Conservation (phyloP, 2,113 vertebrate genomes). For the Ondatra zibethicus region DNA sequence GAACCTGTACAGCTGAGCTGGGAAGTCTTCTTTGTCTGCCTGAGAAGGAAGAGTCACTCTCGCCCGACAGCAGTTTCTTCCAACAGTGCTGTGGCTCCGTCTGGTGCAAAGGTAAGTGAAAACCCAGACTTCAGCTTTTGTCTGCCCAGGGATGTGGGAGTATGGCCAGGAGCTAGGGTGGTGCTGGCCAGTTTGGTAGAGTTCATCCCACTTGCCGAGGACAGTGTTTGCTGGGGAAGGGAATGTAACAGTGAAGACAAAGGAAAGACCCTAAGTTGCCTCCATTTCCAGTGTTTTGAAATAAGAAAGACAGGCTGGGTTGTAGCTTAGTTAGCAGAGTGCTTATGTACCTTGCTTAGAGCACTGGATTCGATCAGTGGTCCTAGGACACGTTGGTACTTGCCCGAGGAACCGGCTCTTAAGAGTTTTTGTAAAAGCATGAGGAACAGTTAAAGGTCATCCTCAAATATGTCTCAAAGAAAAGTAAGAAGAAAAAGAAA, state of each 20-base stretch:
- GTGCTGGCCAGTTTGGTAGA: neutral
- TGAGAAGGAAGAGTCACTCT: neutral
- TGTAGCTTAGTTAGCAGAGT: neutral
- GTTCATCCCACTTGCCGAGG: neutral
- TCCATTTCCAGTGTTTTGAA: neutral
- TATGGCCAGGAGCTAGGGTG: too few relatives aligned
- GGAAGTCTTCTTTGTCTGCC: neutral
- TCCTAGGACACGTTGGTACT: neutral
- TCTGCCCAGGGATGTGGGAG: neutral
- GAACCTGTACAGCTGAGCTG: neutral
- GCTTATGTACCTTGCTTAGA: too few relatives aligned
- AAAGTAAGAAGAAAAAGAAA: neutral
- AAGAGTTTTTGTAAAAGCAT: neutral
- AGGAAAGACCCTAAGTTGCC: too few relatives aligned
- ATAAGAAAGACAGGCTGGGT: neutral
- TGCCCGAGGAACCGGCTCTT: neutral
- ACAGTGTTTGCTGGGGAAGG: neutral
- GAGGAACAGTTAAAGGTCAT: neutral
- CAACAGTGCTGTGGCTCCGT: neutral
- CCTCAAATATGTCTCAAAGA: neutral
- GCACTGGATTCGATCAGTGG: neutral
- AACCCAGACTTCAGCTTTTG: neutral
- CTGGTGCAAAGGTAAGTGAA: neutral
- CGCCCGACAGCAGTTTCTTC: neutral
- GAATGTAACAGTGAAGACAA: neutral